These are phyloP conservation scores for Chrysoperla carnea DNA, from an alignment of 1,140 invertebrate genomes.

Conservation along the genomic window DNA sequence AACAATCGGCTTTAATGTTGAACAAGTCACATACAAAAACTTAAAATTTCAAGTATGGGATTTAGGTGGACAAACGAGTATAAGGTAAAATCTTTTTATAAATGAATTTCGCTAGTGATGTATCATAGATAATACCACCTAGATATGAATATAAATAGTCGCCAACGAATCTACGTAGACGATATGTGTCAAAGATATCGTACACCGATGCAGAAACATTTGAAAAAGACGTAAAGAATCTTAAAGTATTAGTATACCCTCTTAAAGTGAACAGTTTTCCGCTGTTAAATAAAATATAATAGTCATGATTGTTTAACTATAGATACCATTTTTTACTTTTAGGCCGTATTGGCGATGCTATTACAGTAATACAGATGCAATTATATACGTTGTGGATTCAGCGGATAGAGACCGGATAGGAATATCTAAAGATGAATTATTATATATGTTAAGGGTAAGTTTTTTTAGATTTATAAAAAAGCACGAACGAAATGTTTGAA, in stretches of 20 bases:
- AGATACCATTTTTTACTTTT: no score
- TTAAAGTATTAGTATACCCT: no score
- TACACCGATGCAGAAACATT: no score
- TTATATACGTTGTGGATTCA: slow-evolving; percentile 99
- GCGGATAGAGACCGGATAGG: slow-evolving; percentile 97
- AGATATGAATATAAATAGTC: no score
- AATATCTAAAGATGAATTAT: slow-evolving; percentile 95
- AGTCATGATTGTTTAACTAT: no score
- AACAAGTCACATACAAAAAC: slow-evolving; percentile 93
- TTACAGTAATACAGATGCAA: slow-evolving; percentile 98
- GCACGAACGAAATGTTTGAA: no score
- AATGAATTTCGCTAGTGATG: background rate
- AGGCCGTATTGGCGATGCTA: slow-evolving; percentile 99
- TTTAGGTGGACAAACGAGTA: slow-evolving; percentile 93
- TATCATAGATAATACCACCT: background rate
- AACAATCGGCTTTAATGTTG: slow-evolving; percentile 96
- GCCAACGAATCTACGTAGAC: background rate
- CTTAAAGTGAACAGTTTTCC: no score
- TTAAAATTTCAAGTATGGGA: slow-evolving; percentile 97
- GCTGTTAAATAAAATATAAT: no score
- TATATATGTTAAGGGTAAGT: slow-evolving; percentile 87
- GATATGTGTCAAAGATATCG: background rate
- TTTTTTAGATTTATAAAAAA: no score
- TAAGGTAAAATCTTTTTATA: slow-evolving; percentile 23
- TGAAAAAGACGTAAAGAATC: no score